Evolutionary conservation across 64 coral and sea anemone genomes (phyloP), one percentile per base, ranked within the genome.

Genomic region (Orbicella faveolata): DNA sequence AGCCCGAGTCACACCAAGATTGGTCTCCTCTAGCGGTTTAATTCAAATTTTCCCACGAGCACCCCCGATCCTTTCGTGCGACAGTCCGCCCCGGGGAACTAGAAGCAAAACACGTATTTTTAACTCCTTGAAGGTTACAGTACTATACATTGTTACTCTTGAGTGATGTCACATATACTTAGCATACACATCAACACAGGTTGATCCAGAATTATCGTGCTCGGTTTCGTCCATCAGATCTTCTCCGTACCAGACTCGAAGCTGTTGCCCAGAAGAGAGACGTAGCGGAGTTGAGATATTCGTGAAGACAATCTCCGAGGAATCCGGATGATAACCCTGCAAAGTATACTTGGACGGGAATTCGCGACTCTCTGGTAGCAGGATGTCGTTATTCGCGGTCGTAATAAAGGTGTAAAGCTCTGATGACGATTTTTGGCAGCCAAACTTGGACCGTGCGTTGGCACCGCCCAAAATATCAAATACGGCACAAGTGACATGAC

Each of bases 131-230:
- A 48, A 48, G 44, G 44, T 30, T 30, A 30, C 30, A 30, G 30
- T 30, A 30, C 30, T 30, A 30, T 10, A 57, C 54, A 57, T 14
- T 57, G 54, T 57, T 4, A 53, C 52, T 4, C 52, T 10, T 53
- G 52, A 57, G 54, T 8, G 13, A 57, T 9, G 54, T 26, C 34
- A 75, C 10, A 79, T 89, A 77, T 68, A 90, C 23, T 61, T 81
- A 9, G 89, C 89, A 63, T 82, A 90, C 17, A 90, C 78, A 82
- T 90, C 75, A 52, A 79, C 66, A 64, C 89, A 90, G 3, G 79
- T 17, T 20, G 5, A 9, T 5, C 89, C 89, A 2, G 53, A 20
- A 75, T 90, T 90, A 12, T 90, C 18, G 13, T 2, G 0, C 12
- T 74, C 89, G 21, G 0, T 13, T n/a, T 69, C n/a, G 33, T 83